Percentiles rank a stretch among this genome's conserved stretches.
Evolutionary conservation across 2,888 invertebrate genomes (phyloP).

Genomic region (Pinctada fucata): DNA sequence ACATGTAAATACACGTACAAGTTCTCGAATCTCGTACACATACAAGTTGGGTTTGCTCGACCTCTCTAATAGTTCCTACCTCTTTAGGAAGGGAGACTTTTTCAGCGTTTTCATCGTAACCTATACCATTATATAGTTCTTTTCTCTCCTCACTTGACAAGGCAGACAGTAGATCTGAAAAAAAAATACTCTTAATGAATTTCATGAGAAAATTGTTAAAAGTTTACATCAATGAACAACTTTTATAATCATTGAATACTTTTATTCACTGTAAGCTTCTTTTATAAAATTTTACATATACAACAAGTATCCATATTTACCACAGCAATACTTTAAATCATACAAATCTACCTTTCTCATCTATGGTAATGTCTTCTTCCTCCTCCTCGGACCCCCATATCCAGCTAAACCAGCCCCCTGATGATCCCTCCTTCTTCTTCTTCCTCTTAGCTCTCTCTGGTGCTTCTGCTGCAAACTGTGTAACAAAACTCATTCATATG

Average conservation of each 20-base stretch:
- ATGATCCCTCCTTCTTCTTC: conserved; percentile 44
- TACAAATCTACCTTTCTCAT: conserved; percentile 3
- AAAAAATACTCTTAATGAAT: neutral
- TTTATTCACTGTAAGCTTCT: too few species aligned
- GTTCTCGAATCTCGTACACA: too few species aligned
- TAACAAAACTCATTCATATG: neutral
- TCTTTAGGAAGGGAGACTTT: conserved; percentile 59
- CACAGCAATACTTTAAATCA: too few species aligned
- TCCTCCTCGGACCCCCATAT: conserved; percentile 54
- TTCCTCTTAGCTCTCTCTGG: conserved; percentile 63
- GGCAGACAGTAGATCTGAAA: conserved; percentile 79
- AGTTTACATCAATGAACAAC: neutral
- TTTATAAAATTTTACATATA: too few species aligned
- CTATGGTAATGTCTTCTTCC: conserved; percentile 53
- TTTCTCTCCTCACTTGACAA: conserved; percentile 83
- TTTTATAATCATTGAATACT: too few species aligned
- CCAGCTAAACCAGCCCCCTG: conserved; percentile 61
- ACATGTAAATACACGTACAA: too few species aligned
- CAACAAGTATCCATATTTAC: too few species aligned
- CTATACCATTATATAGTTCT: conserved; percentile 82
- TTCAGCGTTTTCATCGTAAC: conserved; percentile 79
- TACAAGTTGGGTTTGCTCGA: too few species aligned
- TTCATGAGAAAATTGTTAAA: too few species aligned
- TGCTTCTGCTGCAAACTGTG: conserved; percentile 63
- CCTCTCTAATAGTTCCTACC: conserved; percentile 42